phyloP scores from a whole-genome alignment of 2,113 vertebrate species.

The Cryptomyrus ogoouensis region DNA sequence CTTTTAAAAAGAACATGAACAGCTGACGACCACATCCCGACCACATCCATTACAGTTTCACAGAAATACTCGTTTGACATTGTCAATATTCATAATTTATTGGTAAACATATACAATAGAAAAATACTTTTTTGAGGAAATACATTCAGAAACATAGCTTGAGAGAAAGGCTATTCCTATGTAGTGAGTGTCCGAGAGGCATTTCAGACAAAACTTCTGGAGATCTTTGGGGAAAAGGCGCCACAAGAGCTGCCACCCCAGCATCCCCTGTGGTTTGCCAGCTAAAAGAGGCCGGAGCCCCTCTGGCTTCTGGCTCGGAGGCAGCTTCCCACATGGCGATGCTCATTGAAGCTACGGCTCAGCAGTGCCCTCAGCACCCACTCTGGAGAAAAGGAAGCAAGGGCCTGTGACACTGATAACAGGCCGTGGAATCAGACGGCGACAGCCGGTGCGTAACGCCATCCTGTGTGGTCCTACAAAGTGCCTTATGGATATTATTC shows the following conservation, averaged over 20 bases:
- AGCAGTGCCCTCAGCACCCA: not conserved
- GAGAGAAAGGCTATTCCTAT: not conserved
- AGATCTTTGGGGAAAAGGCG: not conserved
- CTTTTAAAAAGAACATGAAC: too few relatives aligned
- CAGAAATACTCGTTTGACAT: not conserved
- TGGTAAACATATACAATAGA: not conserved
- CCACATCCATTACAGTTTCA: not conserved
- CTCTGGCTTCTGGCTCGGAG: too few relatives aligned
- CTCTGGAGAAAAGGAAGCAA: not conserved
- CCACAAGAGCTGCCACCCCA: not conserved
- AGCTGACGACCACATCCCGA: too few relatives aligned
- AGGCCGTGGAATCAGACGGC: not conserved
- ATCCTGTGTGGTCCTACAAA: not conserved
- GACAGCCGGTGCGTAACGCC: not conserved
- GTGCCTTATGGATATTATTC: not conserved
- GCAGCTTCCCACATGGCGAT: too few relatives aligned
- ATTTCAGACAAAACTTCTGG: not conserved
- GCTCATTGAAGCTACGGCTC: not conserved
- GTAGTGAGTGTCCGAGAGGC: not conserved
- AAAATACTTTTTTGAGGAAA: not conserved
- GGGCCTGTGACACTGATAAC: not conserved
- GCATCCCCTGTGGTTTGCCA: not conserved
- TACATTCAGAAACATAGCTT: slow-evolving; percentile 1
- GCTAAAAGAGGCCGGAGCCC: not conserved
- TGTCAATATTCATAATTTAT: not conserved